phyloP scores from a whole-genome alignment of 2,888 invertebrate genomes.

The Siphonodentalium dalli region DNA sequence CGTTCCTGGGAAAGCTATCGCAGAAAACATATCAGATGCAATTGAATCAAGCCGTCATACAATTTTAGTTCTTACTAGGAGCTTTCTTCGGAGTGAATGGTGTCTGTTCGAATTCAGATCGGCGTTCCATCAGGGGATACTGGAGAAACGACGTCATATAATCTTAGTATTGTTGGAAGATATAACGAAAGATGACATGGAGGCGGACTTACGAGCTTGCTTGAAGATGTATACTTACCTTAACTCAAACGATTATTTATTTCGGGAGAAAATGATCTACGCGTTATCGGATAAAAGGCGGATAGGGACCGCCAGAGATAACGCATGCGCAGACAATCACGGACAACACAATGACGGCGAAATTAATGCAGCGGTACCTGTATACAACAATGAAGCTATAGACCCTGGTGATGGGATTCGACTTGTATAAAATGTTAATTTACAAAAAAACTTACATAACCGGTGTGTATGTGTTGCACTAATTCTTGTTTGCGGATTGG shows the following conservation, averaged over 20 bases:
- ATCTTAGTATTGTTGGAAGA: conserved; percentile 82
- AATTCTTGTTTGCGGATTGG: too few relatives aligned
- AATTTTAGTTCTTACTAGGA: conserved; percentile 85
- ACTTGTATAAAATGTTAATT: too few relatives aligned
- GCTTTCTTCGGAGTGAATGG: conserved; percentile 91
- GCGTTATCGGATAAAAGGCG: too few relatives aligned
- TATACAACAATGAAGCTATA: too few relatives aligned
- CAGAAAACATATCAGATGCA: conserved; percentile 86
- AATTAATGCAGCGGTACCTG: too few relatives aligned
- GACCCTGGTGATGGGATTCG: too few relatives aligned
- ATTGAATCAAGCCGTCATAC: conserved; percentile 85
- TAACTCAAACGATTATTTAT: conserved; percentile 86
- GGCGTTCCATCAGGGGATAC: conserved; percentile 79
- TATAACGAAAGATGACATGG: conserved; percentile 81
- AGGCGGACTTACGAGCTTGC: conserved; percentile 84
- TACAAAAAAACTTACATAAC: too few relatives aligned
- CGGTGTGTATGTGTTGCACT: too few relatives aligned
- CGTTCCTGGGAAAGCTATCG: conserved; percentile 67
- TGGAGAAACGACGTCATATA: conserved; percentile 78
- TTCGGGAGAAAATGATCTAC: conserved; percentile 95
- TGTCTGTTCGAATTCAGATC: conserved; percentile 86
- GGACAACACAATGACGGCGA: too few relatives aligned
- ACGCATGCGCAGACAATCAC: too few relatives aligned
- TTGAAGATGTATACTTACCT: conserved; percentile 84
- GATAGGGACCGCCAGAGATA: too few relatives aligned